Conservation (phyloP, 2,797 vertebrate species). For the Melanotaenia parkinsoni region DNA sequence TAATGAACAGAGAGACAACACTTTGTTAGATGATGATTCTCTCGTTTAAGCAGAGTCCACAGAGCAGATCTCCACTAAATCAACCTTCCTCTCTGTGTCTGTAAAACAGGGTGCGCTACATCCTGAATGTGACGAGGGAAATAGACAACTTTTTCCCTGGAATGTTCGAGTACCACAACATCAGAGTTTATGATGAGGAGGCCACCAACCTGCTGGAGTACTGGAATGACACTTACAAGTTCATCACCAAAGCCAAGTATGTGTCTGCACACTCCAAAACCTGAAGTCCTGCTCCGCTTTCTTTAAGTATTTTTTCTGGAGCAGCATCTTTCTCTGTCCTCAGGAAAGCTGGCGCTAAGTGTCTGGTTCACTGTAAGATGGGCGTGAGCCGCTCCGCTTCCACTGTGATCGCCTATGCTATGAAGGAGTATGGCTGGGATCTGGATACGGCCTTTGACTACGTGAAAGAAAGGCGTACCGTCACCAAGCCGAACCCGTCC, state of each 20-base stretch:
- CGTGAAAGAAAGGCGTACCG: slow-evolving; percentile 91
- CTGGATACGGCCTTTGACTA: slow-evolving; percentile 92
- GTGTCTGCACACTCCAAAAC: neutral
- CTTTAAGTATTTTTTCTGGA: neutral
- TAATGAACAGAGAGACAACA: neutral
- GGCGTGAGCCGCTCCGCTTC: slow-evolving; percentile 97
- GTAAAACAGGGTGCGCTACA: slow-evolving; percentile 88
- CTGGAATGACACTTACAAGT: slow-evolving; percentile 98
- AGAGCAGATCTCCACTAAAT: too few relatives aligned
- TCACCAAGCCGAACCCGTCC: slow-evolving; percentile 97
- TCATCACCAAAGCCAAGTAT: slow-evolving; percentile 98
- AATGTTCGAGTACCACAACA: slow-evolving; percentile 96
- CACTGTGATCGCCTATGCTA: slow-evolving; percentile 97
- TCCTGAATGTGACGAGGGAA: slow-evolving; percentile 96
- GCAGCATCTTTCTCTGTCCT: neutral
- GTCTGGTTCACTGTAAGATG: slow-evolving; percentile 99
- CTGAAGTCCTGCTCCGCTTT: neutral
- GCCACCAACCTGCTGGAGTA: slow-evolving; percentile 96
- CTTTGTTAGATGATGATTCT: neutral
- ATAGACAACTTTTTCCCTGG: slow-evolving; percentile 99
- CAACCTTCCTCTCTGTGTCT: neutral
- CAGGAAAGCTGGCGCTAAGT: slow-evolving; percentile 95
- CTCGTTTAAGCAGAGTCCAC: neutral
- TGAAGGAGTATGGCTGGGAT: slow-evolving; percentile 99
- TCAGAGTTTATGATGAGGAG: slow-evolving; percentile 96